These are phyloP conservation scores for Gymnarchus niloticus DNA, from an alignment of 2,113 vertebrate genomes.

Conservation along the genomic window DNA sequence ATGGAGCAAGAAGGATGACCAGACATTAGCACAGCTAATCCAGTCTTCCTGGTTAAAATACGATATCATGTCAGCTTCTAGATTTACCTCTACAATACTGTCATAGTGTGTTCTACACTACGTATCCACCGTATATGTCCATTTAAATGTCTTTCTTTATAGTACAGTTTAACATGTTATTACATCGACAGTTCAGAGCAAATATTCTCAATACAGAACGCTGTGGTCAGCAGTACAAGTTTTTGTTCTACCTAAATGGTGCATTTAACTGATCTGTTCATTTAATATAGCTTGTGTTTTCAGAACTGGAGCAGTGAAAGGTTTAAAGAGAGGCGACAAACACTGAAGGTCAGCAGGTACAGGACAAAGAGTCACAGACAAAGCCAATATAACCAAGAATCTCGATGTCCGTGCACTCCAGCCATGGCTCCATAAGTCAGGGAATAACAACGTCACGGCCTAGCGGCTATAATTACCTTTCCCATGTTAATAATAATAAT, in stretches of 20 bases:
- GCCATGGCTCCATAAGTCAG: too few relatives aligned
- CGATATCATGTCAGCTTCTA: neutral
- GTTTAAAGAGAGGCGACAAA: neutral
- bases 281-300: neutral
- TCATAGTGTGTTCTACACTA: neutral
- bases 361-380: too few relatives aligned
- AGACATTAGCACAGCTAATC: neutral
- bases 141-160: neutral
- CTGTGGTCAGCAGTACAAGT: neutral
- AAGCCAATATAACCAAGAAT: too few relatives aligned
- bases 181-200: neutral
- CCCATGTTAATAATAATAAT: too few relatives aligned
- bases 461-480: too few relatives aligned
- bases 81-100: neutral
- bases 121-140: neutral
- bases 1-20: conserved; percentile 16
- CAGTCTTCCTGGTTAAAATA: neutral
- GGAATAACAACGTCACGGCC: too few relatives aligned
- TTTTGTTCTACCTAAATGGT: neutral
- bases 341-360: too few relatives aligned
- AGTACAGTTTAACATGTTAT: neutral
- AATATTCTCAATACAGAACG: neutral
- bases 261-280: neutral
- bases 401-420: too few relatives aligned
- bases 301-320: neutral